Conservation (phyloP, 2,888 invertebrate genomes). For the Eucriotettix oculatus region DNA sequence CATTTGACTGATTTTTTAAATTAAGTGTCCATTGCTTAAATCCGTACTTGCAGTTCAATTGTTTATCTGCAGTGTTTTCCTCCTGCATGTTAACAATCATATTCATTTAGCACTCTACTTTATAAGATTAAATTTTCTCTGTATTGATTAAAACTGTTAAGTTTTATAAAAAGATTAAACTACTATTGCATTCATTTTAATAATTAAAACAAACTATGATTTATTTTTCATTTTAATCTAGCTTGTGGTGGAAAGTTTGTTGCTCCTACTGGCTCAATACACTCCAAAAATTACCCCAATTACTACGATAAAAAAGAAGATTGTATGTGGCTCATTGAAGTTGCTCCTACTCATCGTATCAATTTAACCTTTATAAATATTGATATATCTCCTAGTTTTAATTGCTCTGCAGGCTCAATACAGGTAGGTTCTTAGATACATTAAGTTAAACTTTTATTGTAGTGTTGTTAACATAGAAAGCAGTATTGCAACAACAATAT, state of each 20-base stretch:
- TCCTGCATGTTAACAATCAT: too few relatives aligned
- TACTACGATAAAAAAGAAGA: constrained; percentile 56
- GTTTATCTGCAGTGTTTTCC: too few relatives aligned
- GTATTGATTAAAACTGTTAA: too few relatives aligned
- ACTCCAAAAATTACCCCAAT: constrained; percentile 69
- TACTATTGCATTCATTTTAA: background rate
- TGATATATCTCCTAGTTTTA: constrained; percentile 42
- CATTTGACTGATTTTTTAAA: too few relatives aligned
- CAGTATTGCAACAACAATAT: background rate
- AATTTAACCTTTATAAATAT: constrained; percentile 52
- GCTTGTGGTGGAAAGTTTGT: constrained; percentile 61
- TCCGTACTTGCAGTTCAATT: too few relatives aligned
- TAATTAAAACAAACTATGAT: background rate
- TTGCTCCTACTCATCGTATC: constrained; percentile 49
- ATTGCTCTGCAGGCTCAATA: constrained; percentile 61
- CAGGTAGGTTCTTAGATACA: constrained; percentile 30
- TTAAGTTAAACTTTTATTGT: background rate
- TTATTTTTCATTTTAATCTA: constrained; percentile 17
- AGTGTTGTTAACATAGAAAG: background rate
- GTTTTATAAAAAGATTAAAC: background rate
- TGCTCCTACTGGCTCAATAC: constrained; percentile 44
- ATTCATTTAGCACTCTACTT: too few relatives aligned
- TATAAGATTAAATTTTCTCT: too few relatives aligned
- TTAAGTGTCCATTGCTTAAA: too few relatives aligned
- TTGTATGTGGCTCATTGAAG: constrained; percentile 62